These are phyloP conservation scores for Ahaetulla prasina DNA, from an alignment of 2,113 vertebrate species.

Conservation along the genomic window DNA sequence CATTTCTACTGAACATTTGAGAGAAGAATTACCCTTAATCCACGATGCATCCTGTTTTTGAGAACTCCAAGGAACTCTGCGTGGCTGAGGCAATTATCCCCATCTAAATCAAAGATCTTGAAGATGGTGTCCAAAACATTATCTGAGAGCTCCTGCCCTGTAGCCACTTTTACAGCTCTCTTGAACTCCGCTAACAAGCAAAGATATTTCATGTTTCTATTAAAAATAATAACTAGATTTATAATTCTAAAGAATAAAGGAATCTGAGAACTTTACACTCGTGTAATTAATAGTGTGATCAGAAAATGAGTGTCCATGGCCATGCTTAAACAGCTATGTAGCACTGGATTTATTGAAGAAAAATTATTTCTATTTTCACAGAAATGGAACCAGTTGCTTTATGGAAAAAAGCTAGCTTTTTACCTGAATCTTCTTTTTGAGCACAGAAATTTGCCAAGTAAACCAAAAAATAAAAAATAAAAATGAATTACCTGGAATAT, in stretches of 20 bases:
- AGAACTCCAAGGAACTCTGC: slow-evolving; percentile 89
- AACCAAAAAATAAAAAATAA: neutral
- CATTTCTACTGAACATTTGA: neutral
- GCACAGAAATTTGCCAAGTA: neutral
- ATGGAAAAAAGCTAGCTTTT: slow-evolving; percentile 8
- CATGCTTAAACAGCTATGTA: neutral
- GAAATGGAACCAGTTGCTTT: neutral
- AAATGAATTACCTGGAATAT: neutral
- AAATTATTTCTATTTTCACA: slow-evolving; percentile 6
- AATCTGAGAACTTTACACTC: neutral
- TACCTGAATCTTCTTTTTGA: slow-evolving; percentile 1
- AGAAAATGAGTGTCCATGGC: neutral
- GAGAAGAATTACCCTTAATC: slow-evolving; percentile 80
- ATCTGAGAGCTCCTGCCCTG: slow-evolving; percentile 89
- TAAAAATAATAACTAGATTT: slow-evolving; percentile 10
- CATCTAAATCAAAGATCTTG: slow-evolving; percentile 95
- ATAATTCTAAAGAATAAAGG: neutral
- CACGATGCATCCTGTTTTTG: slow-evolving; percentile 88
- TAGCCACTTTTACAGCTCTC: slow-evolving; percentile 91
- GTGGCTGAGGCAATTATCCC: slow-evolving; percentile 92
- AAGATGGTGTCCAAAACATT: slow-evolving; percentile 93
- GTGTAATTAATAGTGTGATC: neutral
- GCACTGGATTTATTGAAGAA: neutral
- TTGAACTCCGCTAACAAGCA: slow-evolving; percentile 84
- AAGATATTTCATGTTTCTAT: neutral